Conservation (phyloP, 2,113 vertebrate genomes). For the Rhadina sibilatrix region DNA sequence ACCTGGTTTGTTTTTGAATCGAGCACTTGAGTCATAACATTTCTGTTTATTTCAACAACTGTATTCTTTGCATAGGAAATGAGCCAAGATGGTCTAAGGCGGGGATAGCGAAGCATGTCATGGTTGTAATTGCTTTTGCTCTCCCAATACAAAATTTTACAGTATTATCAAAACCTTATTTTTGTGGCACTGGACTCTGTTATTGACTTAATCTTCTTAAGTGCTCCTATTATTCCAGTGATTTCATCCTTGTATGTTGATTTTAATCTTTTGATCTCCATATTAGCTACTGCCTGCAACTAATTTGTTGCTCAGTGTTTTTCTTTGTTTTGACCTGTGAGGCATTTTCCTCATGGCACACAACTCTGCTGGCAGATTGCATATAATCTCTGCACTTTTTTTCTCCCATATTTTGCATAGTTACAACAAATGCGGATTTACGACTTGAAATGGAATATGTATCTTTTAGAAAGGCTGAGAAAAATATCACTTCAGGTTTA, state of each 20-base stretch:
- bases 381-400: conserved; percentile 77
- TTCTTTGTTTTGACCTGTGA: conserved; percentile 78
- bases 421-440: conserved; percentile 75
- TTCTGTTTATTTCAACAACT: conserved; percentile 75
- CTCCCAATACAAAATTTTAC: conserved; percentile 62
- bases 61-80: conserved; percentile 72
- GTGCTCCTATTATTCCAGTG: conserved; percentile 76
- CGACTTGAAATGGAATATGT: conserved; percentile 67
- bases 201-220: conserved; percentile 75
- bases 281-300: conserved; percentile 79
- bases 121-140: conserved; percentile 72
- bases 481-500: conserved; percentile 63
- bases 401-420: conserved; percentile 75
- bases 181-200: conserved; percentile 67
- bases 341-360: conserved; percentile 75
- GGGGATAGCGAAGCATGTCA: conserved; percentile 57
- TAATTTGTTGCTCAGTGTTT: conserved; percentile 85
- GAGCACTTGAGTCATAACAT: conserved; percentile 68
- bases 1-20: conserved; percentile 71
- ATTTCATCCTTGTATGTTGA: conserved; percentile 77
- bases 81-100: conserved; percentile 72
- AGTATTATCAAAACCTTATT: conserved; percentile 69
- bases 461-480: conserved; percentile 42
- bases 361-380: conserved; percentile 74
- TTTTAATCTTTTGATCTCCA: conserved; percentile 81